These are phyloP conservation scores for Plusia festucae DNA, from an alignment of 2,888 invertebrate genomes.

Conservation along the genomic window DNA sequence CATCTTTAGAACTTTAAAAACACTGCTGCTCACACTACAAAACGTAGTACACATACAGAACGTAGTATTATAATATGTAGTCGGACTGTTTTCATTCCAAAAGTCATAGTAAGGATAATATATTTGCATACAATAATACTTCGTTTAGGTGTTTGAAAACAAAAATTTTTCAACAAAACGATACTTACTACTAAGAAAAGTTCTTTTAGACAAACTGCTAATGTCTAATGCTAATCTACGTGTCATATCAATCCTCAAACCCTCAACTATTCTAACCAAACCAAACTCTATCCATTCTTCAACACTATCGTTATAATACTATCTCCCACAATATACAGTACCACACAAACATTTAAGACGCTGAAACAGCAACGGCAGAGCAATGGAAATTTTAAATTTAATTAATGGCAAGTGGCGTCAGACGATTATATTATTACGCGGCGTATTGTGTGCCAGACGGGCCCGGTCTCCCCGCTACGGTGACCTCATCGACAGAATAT, in stretches of 20 bases:
- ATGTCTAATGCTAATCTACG: no score
- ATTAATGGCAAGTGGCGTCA: conserved; percentile 86
- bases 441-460: conserved; percentile 74
- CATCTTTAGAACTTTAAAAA: neutral
- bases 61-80: no score
- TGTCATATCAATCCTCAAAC: neutral
- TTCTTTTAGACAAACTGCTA: no score
- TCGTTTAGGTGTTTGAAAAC: no score
- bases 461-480: conserved; percentile 57
- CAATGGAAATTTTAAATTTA: conserved; percentile 87
- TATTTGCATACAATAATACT: no score
- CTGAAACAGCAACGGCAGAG: conserved; percentile 63
- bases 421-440: conserved; percentile 86
- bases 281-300: neutral
- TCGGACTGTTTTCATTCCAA: no score
- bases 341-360: conserved; percentile 41
- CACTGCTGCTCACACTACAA: neutral
- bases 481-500: neutral
- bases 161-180: no score
- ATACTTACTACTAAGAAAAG: no score
- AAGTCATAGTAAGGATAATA: no score
- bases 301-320: conserved; percentile 21
- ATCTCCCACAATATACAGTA: conserved; percentile 7
- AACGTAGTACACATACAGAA: no score
- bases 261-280: neutral